Conservation (phyloP, 2,888 invertebrate species). For the Chorisops tibialis region DNA sequence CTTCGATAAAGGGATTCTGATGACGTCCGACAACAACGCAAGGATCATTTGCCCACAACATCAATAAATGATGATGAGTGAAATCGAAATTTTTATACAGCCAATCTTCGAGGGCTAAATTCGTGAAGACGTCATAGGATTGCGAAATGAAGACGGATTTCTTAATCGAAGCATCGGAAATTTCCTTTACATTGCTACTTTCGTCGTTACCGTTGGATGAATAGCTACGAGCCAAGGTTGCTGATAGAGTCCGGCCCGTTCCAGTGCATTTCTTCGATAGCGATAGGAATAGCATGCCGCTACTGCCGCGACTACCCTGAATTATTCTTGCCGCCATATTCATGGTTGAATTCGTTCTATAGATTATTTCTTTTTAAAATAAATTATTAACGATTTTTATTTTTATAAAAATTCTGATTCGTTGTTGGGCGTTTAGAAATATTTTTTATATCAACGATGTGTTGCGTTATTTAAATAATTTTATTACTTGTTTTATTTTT, state of each 20-base stretch:
- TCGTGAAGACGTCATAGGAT: constrained; percentile 85
- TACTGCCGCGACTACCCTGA: constrained; percentile 13
- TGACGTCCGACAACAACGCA: constrained; percentile 94
- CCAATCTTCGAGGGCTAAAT: constrained; percentile 96
- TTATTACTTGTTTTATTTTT: background rate
- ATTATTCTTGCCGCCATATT: constrained; percentile 30
- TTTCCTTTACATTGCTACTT: constrained; percentile 29
- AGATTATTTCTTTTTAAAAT: no score
- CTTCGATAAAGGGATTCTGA: constrained; percentile 95
- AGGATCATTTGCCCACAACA: constrained; percentile 91
- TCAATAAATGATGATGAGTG: constrained; percentile 74
- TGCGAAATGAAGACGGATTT: constrained; percentile 91
- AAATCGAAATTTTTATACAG: constrained; percentile 85
- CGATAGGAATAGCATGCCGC: constrained; percentile 16
- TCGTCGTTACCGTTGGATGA: constrained; percentile 44
- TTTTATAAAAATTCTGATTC: background rate
- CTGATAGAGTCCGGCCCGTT: background rate
- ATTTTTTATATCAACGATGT: background rate
- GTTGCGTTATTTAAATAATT: background rate
- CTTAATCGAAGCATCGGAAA: constrained; percentile 57
- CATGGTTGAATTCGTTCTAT: constrained; percentile 1
- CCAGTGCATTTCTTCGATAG: background rate
- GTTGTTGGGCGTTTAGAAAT: background rate
- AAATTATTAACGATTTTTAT: no score
- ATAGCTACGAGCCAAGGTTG: constrained; percentile 2